Evolutionary conservation across 2,797 vertebrate species (phyloP).

Genomic region (Acrossocheilus fasciatus): DNA sequence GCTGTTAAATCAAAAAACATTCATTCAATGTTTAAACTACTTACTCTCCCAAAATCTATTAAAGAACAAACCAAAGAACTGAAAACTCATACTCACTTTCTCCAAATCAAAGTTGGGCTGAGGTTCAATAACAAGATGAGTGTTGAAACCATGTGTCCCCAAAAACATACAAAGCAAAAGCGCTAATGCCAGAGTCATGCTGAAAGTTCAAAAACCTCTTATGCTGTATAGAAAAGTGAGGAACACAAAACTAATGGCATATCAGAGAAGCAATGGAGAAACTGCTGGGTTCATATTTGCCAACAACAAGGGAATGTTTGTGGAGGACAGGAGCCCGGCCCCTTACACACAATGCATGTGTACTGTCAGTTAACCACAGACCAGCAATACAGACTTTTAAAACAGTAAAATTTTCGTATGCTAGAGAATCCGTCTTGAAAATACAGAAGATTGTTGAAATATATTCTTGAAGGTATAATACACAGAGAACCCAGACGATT

Average conservation of each 20-base stretch:
- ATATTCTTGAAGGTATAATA: not conserved
- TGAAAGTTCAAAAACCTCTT: conserved; percentile 32
- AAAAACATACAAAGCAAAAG: conserved; percentile 53
- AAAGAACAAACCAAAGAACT: not conserved
- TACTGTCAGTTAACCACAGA: not conserved
- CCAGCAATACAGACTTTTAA: not conserved
- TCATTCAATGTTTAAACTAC: not conserved
- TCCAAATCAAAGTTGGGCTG: conserved; percentile 60
- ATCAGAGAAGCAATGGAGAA: conserved; percentile 5
- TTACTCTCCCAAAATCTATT: not conserved
- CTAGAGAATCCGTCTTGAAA: not conserved
- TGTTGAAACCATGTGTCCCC: conserved; percentile 46
- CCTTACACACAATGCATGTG: conserved; percentile 35
- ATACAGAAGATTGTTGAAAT: no score
- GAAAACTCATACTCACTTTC: conserved; percentile 57
- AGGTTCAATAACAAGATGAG: conserved; percentile 46
- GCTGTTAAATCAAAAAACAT: not conserved
- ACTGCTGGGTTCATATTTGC: conserved; percentile 45
- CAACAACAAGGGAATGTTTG: conserved; percentile 46
- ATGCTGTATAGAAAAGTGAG: conserved; percentile 24
- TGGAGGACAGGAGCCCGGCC: conserved; percentile 41
- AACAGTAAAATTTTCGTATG: not conserved
- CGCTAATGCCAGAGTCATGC: conserved; percentile 51
- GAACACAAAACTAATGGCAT: conserved; percentile 23
- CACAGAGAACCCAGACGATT: not conserved